Evolutionary conservation across 2,113 vertebrate genomes (phyloP).

Genomic region (Craseonycteris thonglongyai): DNA sequence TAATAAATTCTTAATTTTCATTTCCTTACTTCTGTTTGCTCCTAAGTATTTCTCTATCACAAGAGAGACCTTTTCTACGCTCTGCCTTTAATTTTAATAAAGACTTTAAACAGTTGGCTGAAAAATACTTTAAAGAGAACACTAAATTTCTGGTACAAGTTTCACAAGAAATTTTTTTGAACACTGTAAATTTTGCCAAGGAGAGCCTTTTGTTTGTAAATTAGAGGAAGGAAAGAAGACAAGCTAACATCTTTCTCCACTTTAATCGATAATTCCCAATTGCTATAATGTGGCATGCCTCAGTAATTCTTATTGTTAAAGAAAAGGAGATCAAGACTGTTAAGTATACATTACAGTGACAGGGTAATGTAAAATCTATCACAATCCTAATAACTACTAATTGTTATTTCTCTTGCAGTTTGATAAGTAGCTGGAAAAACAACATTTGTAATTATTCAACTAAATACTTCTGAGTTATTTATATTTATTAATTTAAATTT

Average conservation of each 20-base stretch:
- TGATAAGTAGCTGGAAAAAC: conserved; percentile 14
- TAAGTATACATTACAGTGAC: conserved; percentile 20
- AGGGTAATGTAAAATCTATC: conserved; percentile 21
- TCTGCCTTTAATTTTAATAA: conserved; percentile 14
- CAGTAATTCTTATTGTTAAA: background rate
- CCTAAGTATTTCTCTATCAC: background rate
- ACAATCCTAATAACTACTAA: conserved; percentile 7
- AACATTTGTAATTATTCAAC: conserved; percentile 68
- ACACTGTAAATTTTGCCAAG: background rate
- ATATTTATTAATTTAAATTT: conserved; percentile 78
- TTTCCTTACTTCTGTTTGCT: conserved; percentile 15
- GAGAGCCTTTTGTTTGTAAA: conserved; percentile 16
- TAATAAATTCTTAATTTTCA: conserved; percentile 37
- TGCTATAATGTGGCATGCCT: background rate
- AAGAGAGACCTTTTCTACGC: background rate
- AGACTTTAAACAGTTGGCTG: background rate
- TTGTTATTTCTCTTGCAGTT: conserved; percentile 63
- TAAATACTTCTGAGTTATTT: conserved; percentile 61
- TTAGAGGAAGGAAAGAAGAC: background rate
- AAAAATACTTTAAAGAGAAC: conserved; percentile 8
- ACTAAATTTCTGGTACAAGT: background rate
- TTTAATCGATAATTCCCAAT: background rate
- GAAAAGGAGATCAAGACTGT: background rate
- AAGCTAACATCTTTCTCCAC: background rate
- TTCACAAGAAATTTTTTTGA: background rate